Evolutionary conservation across 1,140 invertebrate genomes (phyloP), one percentile per base, ranked within the genome.

Genomic region (Drosophila sproati): DNA sequence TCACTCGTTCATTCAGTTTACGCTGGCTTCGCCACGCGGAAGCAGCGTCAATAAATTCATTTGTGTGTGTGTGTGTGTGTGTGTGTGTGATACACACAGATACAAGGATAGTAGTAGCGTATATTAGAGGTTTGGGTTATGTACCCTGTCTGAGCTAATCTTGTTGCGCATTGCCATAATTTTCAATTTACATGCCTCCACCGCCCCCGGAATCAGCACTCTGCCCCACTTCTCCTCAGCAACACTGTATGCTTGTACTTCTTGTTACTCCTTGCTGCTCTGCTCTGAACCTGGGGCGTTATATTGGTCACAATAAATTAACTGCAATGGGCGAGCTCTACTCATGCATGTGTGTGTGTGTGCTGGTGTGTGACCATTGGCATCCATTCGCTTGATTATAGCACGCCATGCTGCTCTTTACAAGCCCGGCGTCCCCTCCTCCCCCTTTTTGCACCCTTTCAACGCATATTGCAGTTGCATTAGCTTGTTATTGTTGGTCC

Each of bases 91-190:
- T n/a, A 43, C 10, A 7, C 39, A 59, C 5, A 59, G 29, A 47
- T 10, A 47, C 43, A 37, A n/a, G 12, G 43, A 59, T 37, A 35
- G 5, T 31, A 35, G 28, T 5, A 29, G 20, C 43, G 7, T 32
- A 0, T 32, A 47, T 56, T 56, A 52, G 37, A n/a, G 34, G 63
- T 39, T 32, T 43, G 41, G 45, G 6, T 50, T 28, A 57, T 79
- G 72, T 72, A 52, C 12, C 34, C 60, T 60, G 69, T 72, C 73
- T 78, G 85, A 60, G 74, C 85, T 89, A 89, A 89, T 89, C 85
- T 89, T 89, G 80, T 90, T 89, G 85, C 85, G 85, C 85, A 90
- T 89, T 89, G 80, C 85, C 86, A 89, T 89, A 89, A 89, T 89
- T 89, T 89, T 89, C 85, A 89, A 89, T 89, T 89, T 89, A 89